Evolutionary conservation across 2,888 invertebrate species (phyloP).

Genomic region (Candidula unifasciata): DNA sequence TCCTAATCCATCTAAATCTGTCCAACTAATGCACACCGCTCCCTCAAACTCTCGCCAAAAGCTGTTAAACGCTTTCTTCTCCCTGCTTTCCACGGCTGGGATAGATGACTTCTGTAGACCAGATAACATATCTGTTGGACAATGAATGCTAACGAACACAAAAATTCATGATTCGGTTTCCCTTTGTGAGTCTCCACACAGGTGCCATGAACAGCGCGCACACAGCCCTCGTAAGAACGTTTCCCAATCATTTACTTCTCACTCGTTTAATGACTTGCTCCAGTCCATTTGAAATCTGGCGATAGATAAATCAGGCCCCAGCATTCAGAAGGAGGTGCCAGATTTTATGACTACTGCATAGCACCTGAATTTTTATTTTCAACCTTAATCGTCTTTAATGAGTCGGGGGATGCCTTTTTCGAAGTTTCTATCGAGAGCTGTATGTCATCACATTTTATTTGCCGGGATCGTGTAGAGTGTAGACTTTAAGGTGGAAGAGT

Average conservation of each 20-base stretch:
- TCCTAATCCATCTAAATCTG: too few relatives aligned
- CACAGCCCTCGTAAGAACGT: neutral
- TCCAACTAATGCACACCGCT: too few relatives aligned
- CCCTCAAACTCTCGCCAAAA: too few relatives aligned
- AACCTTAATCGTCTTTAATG: neutral
- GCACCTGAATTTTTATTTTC: slow-evolving; percentile 7
- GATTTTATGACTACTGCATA: neutral
- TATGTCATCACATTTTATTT: slow-evolving; percentile 9
- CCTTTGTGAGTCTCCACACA: neutral
- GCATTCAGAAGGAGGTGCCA: neutral
- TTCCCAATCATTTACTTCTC: neutral
- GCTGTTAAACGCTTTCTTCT: too few relatives aligned
- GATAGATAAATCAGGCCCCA: neutral
- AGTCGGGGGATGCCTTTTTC: neutral
- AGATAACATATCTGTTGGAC: slow-evolving; percentile 23
- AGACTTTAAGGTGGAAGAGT: neutral
- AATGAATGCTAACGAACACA: slow-evolving; percentile 16
- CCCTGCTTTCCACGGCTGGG: neutral
- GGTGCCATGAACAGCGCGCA: neutral
- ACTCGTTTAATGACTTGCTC: neutral
- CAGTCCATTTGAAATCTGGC: neutral
- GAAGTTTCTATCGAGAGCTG: neutral
- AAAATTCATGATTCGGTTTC: neutral
- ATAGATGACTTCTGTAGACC: neutral
- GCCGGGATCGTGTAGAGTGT: neutral